These are phyloP conservation scores for Cervus canadensis DNA, from an alignment of 2,113 vertebrate genomes.

Conservation along the genomic window DNA sequence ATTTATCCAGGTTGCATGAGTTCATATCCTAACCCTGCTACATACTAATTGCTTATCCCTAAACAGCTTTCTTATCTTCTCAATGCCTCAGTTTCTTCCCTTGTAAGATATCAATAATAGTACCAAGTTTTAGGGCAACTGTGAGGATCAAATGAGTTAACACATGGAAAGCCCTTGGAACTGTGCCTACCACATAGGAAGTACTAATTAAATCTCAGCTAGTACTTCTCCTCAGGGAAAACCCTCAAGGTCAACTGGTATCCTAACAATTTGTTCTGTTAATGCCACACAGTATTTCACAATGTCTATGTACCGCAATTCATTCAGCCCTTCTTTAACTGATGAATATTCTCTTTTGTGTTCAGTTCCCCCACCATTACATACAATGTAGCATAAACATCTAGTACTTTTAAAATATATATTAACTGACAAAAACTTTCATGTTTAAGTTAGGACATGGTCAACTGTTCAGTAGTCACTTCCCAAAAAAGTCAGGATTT, in stretches of 20 bases:
- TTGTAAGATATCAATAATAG: not conserved
- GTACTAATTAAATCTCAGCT: conserved; percentile 24
- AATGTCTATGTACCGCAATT: not conserved
- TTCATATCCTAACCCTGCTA: not conserved
- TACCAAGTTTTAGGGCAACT: not conserved
- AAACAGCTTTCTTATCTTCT: not conserved
- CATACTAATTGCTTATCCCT: not conserved
- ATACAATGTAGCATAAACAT: not conserved
- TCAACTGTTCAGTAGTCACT: not conserved
- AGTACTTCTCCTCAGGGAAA: not conserved
- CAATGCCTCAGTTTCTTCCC: not conserved
- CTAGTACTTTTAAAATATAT: not conserved
- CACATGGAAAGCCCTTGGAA: not conserved
- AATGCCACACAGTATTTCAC: conserved; percentile 1
- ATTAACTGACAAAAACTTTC: not conserved
- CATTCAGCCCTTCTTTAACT: not conserved
- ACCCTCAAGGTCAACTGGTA: not conserved
- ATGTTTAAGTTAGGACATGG: not conserved
- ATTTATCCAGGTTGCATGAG: not conserved
- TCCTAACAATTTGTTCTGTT: not conserved
- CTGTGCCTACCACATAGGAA: not conserved
- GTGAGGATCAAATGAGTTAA: not conserved
- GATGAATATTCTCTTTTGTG: not conserved
- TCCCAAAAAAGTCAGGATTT: not conserved
- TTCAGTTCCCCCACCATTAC: not conserved